Conservation (phyloP, 1,140 invertebrate species). For the Drosophila chauvacae region DNA sequence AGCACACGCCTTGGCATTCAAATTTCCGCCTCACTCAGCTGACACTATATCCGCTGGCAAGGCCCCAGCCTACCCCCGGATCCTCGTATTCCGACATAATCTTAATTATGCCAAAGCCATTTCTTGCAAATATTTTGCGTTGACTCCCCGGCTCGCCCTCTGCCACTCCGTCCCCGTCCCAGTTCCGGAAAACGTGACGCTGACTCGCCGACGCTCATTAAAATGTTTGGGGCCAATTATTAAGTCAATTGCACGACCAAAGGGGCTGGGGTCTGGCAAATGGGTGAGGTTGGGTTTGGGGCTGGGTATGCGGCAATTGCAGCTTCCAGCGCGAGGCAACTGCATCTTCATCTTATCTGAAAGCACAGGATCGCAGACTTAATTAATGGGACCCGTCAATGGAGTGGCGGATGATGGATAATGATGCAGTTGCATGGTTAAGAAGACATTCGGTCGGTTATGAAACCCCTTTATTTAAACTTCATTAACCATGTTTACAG, state of each 20-base stretch:
- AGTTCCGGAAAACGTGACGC: slow-evolving; percentile 59
- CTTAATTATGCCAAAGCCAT: slow-evolving; percentile 69
- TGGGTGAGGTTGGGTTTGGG: not conserved
- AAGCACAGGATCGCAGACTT: slow-evolving; percentile 41
- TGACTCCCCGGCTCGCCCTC: slow-evolving; percentile 7
- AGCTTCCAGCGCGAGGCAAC: slow-evolving; percentile 10
- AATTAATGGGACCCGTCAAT: slow-evolving; percentile 55
- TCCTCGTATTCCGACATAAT: slow-evolving; percentile 21
- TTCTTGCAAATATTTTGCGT: slow-evolving; percentile 71
- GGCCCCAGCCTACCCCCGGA: not conserved
- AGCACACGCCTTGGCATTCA: slow-evolving; percentile 70
- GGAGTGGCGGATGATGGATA: slow-evolving; percentile 1
- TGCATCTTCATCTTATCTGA: slow-evolving; percentile 47
- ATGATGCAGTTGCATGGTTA: slow-evolving; percentile 14
- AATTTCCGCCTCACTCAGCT: slow-evolving; percentile 59
- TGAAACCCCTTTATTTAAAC: not conserved
- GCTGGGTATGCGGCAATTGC: slow-evolving; percentile 13
- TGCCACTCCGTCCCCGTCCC: not conserved
- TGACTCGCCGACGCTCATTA: slow-evolving; percentile 71
- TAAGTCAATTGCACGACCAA: slow-evolving; percentile 45
- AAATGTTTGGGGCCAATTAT: slow-evolving; percentile 78
- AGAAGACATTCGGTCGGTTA: slow-evolving; percentile 1
- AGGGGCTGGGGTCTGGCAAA: slow-evolving; percentile 3
- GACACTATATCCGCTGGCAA: slow-evolving; percentile 15
- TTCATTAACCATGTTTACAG: not conserved